Percentiles rank a stretch among this genome's conserved stretches.
Conservation (phyloP, 2,113 vertebrate species). For the Hyperoodon ampullatus region DNA sequence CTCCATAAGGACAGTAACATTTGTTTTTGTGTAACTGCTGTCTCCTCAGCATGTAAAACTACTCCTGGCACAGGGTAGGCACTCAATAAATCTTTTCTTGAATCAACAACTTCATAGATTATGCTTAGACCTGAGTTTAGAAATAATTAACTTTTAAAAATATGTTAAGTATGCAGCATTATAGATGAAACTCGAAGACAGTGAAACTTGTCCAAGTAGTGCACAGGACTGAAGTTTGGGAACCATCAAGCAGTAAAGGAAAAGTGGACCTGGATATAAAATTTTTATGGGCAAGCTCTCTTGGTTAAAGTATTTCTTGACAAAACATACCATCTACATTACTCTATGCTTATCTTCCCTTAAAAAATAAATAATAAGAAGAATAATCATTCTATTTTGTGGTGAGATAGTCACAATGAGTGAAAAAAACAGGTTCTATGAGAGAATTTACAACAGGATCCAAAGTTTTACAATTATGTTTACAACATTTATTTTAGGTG, state of each 20-base stretch:
- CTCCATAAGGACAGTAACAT: not conserved
- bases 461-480: not conserved
- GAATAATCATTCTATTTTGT: not conserved
- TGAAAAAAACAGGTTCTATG: not conserved
- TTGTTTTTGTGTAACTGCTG: not conserved
- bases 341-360: not conserved
- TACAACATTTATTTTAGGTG: not conserved
- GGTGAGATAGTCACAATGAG: not conserved
- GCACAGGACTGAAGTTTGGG: not conserved
- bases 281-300: not conserved
- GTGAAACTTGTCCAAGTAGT: not conserved
- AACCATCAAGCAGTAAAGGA: not conserved
- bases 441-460: not conserved
- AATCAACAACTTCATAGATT: slow-evolving; percentile 19
- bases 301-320: not conserved
- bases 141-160: not conserved
- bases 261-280: not conserved
- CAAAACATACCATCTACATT: not conserved
- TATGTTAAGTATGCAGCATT: not conserved
- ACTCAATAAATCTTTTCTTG: not conserved
- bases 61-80: not conserved
- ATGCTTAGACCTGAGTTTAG: not conserved
- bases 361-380: not conserved
- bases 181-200: not conserved
- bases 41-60: not conserved